phyloP scores from a whole-genome alignment of 2,888 invertebrate species.

The Heliconius charithonia region DNA sequence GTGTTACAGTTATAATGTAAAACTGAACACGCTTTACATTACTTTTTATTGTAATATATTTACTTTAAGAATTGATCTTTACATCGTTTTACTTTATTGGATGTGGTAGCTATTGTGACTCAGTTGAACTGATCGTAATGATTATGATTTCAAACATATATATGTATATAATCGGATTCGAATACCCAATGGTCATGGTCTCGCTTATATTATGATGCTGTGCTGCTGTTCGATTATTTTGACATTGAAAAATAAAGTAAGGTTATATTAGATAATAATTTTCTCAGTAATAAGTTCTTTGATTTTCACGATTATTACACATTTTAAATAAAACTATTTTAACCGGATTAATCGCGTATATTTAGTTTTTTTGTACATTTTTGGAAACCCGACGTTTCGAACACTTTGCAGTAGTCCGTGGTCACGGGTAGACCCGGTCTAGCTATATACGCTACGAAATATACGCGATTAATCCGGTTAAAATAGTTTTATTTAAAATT shows the following conservation, averaged over 20 bases:
- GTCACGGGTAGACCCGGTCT: too few relatives aligned
- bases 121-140: not conserved
- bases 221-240: not conserved
- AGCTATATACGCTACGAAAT: too few relatives aligned
- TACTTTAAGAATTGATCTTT: not conserved
- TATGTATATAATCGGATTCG: not conserved
- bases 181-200: not conserved
- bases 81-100: not conserved
- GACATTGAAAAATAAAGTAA: not conserved
- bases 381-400: too few relatives aligned
- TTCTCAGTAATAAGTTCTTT: too few relatives aligned
- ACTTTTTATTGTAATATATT: not conserved
- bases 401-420: too few relatives aligned
- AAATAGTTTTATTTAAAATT: too few relatives aligned
- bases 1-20: slow-evolving; percentile 23
- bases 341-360: too few relatives aligned
- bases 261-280: not conserved
- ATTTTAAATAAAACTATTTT: too few relatives aligned
- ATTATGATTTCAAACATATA: not conserved
- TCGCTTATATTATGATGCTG: not conserved
- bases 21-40: slow-evolving; percentile 15
- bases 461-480: too few relatives aligned
- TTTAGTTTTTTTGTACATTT: too few relatives aligned
- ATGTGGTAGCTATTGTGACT: not conserved
- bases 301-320: too few relatives aligned